A percentile compares a stretch with the other conserved stretches of the same genome.
These are phyloP conservation scores for Tinamus guttatus DNA, from an alignment of 2,113 vertebrate genomes.

Conservation along the genomic window DNA sequence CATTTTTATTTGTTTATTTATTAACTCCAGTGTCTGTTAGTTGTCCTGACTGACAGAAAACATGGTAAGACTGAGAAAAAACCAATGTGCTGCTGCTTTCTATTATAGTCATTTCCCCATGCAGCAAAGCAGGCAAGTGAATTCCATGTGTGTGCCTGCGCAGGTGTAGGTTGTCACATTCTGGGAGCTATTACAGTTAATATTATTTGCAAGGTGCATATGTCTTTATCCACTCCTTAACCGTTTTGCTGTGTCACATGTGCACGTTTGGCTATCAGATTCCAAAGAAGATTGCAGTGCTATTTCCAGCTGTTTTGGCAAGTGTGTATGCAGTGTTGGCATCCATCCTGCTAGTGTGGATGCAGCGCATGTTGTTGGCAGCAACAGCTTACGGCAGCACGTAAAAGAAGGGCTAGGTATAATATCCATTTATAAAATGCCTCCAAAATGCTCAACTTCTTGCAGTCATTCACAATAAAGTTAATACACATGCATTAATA, in stretches of 20 bases:
- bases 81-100: neutral
- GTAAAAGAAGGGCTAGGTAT: neutral
- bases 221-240: neutral
- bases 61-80: neutral
- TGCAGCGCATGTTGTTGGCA: neutral
- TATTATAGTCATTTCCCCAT: neutral
- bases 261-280: neutral
- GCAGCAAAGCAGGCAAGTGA: neutral
- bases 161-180: neutral
- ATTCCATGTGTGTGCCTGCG: neutral
- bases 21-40: neutral
- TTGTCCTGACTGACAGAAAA: neutral
- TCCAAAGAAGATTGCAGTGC: neutral
- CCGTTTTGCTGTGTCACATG: neutral
- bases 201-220: neutral
- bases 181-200: neutral
- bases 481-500: conserved; percentile 13
- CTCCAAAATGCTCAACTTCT: conserved; percentile 30
- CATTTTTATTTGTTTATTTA: neutral
- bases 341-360: neutral
- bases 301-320: neutral
- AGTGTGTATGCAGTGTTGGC: neutral
- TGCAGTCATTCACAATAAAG: conserved; percentile 9
- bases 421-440: conserved; percentile 32
- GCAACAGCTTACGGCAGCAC: neutral